A percentile compares a stretch with the other conserved stretches of the same genome.
phyloP scores from a whole-genome alignment of 2,797 vertebrate genomes.

The Perodicticus potto region DNA sequence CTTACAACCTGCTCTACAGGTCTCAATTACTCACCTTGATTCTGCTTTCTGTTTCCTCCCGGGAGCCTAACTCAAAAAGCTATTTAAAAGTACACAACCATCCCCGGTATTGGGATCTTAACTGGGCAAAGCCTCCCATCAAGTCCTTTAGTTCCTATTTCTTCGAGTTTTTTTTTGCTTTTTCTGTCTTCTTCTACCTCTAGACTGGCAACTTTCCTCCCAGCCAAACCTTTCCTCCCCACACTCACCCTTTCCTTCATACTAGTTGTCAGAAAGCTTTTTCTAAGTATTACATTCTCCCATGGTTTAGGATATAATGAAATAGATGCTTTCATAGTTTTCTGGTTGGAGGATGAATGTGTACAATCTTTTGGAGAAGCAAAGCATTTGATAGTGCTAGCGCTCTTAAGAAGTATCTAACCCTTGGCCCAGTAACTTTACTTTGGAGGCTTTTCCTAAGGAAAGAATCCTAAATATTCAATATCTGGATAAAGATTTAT shows the following conservation, averaged over 20 bases:
- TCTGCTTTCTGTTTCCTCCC: conserved; percentile 26
- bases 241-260: not conserved
- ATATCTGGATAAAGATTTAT: conserved; percentile 12
- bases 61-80: not conserved
- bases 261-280: not conserved
- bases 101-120: not conserved
- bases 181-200: not conserved
- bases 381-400: not conserved
- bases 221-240: not conserved
- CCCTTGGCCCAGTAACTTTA: not conserved
- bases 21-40: not conserved
- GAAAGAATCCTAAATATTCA: conserved; percentile 24
- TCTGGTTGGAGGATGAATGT: not conserved
- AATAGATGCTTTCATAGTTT: not conserved
- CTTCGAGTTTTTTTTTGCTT: not conserved
- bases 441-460: not conserved
- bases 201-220: not conserved
- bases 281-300: not conserved
- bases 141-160: not conserved
- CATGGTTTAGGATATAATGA: not conserved
- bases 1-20: conserved; percentile 9
- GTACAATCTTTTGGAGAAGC: conserved; percentile 15
- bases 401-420: not conserved
- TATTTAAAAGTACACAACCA: conserved; percentile 14
- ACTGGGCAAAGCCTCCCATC: not conserved